phyloP scores from a whole-genome alignment of 2,113 vertebrate species.

The Dolichallabes microphthalmus region DNA sequence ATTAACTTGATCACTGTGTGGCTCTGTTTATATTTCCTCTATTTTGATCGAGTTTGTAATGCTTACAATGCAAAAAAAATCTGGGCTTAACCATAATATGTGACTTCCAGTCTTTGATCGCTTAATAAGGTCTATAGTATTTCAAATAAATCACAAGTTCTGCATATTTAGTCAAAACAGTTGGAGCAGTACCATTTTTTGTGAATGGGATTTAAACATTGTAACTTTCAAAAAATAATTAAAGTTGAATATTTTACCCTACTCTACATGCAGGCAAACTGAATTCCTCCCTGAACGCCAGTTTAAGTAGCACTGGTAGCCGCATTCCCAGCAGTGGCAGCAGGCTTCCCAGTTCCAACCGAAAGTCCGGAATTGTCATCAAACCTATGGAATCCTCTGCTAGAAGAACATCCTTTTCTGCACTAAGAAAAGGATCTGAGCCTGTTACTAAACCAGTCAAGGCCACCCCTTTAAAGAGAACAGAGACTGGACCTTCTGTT shows the following conservation, averaged over 20 bases:
- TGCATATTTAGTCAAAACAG: background rate
- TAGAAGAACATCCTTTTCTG: slow-evolving; percentile 51
- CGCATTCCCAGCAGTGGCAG: slow-evolving; percentile 46
- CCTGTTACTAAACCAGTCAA: slow-evolving; percentile 35
- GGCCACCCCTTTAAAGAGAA: slow-evolving; percentile 60
- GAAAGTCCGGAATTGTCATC: slow-evolving; percentile 48
- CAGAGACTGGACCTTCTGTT: slow-evolving; percentile 26
- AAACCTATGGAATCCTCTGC: slow-evolving; percentile 27
- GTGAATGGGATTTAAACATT: background rate
- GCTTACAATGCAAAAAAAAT: background rate
- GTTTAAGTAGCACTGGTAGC: slow-evolving; percentile 53
- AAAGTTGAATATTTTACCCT: background rate
- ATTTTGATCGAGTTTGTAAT: background rate
- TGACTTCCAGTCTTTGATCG: background rate
- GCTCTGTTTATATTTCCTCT: background rate
- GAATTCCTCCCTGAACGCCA: slow-evolving; percentile 61
- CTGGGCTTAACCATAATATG: too few species aligned
- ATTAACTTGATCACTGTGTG: background rate
- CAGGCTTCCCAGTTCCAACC: slow-evolving; percentile 55
- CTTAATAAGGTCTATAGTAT: background rate
- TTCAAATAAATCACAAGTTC: background rate
- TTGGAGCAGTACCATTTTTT: background rate
- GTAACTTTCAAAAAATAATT: background rate
- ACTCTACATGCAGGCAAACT: slow-evolving; percentile 61
- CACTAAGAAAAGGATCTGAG: slow-evolving; percentile 57